phyloP scores from a whole-genome alignment of 2,888 invertebrate genomes.

The Pandemis heparana region DNA sequence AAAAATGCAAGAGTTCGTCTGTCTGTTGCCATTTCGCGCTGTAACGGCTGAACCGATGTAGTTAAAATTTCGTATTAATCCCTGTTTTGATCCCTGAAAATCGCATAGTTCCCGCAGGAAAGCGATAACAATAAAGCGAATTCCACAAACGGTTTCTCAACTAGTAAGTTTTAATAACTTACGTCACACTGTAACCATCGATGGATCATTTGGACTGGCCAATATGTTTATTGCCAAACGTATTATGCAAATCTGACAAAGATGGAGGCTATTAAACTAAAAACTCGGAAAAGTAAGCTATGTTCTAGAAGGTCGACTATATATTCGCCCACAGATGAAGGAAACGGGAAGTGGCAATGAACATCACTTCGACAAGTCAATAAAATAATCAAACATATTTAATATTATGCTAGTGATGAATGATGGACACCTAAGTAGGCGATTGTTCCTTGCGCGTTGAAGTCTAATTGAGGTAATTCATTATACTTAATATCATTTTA shows the following conservation, averaged over 20 bases:
- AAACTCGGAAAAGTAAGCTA: constrained; percentile 1
- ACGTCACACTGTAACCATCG: neutral
- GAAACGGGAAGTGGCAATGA: constrained; percentile 19
- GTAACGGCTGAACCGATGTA: too few relatives aligned
- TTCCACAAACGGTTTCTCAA: too few relatives aligned
- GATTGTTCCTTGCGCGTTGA: constrained; percentile 31
- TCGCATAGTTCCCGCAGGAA: too few relatives aligned
- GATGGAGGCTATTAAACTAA: constrained; percentile 2
- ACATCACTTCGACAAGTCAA: neutral
- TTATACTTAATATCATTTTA: too few relatives aligned
- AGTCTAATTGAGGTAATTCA: constrained; percentile 27
- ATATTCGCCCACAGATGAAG: constrained; percentile 5
- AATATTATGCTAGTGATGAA: neutral
- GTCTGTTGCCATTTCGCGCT: too few relatives aligned
- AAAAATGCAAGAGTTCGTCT: too few relatives aligned
- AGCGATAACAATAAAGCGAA: too few relatives aligned
- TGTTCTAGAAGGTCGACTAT: constrained; percentile 11
- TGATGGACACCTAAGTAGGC: neutral
- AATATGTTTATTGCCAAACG: constrained; percentile 19
- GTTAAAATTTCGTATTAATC: too few relatives aligned
- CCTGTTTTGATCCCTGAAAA: too few relatives aligned
- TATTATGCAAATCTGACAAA: constrained; percentile 22
- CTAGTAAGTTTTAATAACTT: neutral
- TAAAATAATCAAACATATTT: constrained; percentile 3
- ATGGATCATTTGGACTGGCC: neutral